Evolutionary conservation across 2,797 vertebrate genomes (phyloP), one percentile per base, ranked within the genome.

Genomic region (Tolypeutes matacus): DNA sequence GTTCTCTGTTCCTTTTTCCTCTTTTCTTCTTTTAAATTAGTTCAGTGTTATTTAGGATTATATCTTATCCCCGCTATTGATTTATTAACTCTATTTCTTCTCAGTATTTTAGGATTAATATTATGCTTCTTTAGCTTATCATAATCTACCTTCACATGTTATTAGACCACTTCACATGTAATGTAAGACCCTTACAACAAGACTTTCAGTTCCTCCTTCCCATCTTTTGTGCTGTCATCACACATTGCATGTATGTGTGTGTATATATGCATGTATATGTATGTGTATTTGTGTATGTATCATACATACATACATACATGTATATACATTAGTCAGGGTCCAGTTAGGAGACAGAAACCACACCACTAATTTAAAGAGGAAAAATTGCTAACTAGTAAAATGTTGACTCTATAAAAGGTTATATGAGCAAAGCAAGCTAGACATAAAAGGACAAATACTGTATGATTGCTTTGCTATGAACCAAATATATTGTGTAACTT

Each of bases 1-100:
- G 46, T 46, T 46, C 46, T 46, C 46, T 46, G 46, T 86, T 46
- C n/a, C 76, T 62, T 76, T 39, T 23, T 46, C 12, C 36, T 73
- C 34, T 78, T 72, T 64, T 34, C 42, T 86, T 85, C 25, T 82
- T 82, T 83, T 69, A 83, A 82, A 62, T 75, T 69, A 78, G 34
- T 78, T 49, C 58, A 70, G 39, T 76, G 18, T 39, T 46, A 46
- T 46, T 46, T 46, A 46, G 46, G 46, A 87, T 69, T 82, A 15
- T 46, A 51, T 88, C 83, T 87, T 92, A 56, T 53, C 82, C 34
- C 29, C n/a, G 31, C 25, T 62, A 14, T 82, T 75, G 31, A 29
- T 10, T 53, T 69, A 85, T 3, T 39, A 39, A 39, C 39, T 39
- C 23, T 62, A 75, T 4, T 29, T 39, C 21, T 46, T 65, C 81